Conservation (phyloP, 2,113 vertebrate genomes). For the Thryonomys swinderianus region DNA sequence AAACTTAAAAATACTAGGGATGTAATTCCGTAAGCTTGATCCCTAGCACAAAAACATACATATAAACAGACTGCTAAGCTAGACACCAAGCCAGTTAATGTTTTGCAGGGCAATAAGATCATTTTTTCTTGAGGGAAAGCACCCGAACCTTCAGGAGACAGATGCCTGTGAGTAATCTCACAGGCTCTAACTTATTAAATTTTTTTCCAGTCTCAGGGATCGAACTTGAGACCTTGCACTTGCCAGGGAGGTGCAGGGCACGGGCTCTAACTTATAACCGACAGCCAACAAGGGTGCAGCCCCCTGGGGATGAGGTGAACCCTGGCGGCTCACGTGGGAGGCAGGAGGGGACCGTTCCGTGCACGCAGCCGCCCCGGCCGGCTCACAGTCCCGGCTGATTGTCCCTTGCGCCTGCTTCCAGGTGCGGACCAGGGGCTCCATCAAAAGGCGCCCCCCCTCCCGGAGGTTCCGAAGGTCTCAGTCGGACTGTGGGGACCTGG, state of each 20-base stretch:
- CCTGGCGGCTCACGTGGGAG: no score
- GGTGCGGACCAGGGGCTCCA: slow-evolving; percentile 86
- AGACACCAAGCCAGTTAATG: neutral
- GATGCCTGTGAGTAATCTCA: neutral
- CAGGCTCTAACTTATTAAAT: neutral
- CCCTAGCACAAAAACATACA: neutral
- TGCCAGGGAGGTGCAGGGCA: no score
- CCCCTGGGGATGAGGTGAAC: neutral
- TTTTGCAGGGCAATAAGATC: neutral
- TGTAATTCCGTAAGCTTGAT: neutral
- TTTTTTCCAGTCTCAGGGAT: no score
- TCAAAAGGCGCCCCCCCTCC: slow-evolving; percentile 89
- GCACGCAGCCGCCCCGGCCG: no score
- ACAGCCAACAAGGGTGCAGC: fast-evolving
- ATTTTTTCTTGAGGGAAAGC: neutral
- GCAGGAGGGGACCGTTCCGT: no score
- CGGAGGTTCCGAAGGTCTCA: slow-evolving; percentile 88
- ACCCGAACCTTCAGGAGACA: neutral
- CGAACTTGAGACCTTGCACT: no score
- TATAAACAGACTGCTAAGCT: neutral
- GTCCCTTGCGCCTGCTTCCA: slow-evolving; percentile 36
- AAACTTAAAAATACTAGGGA: neutral
- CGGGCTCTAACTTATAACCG: neutral
- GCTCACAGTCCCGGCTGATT: neutral
- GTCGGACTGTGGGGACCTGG: slow-evolving; percentile 81